These are phyloP conservation scores for Asobara japonica DNA, from an alignment of 1,140 invertebrate species.

Conservation along the genomic window DNA sequence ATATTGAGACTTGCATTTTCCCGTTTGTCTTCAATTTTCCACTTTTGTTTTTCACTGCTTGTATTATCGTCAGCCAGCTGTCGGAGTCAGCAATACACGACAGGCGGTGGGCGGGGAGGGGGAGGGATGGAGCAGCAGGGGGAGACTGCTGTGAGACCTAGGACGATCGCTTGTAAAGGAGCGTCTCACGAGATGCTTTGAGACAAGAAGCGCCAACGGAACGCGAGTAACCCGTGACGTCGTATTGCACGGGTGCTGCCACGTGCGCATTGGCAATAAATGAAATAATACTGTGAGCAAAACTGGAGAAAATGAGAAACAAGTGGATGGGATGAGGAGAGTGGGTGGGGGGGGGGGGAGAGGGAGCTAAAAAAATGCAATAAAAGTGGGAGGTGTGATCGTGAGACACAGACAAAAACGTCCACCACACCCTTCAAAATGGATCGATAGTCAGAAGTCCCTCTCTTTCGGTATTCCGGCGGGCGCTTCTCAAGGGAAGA, in stretches of 20 bases:
- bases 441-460: conserved; percentile 28
- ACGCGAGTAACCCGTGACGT: conserved; percentile 25
- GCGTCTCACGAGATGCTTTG: neutral
- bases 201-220: neutral
- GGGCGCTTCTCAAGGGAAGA: conserved; percentile 12
- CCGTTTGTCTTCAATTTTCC: neutral
- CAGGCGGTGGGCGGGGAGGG: too few relatives aligned
- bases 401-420: conserved; percentile 28
- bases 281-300: neutral
- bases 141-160: neutral
- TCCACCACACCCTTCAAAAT: conserved; percentile 57
- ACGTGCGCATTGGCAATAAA: conserved; percentile 41
- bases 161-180: conserved; percentile 14
- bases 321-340: neutral
- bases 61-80: neutral
- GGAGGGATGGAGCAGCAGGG: too few relatives aligned
- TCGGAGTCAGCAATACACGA: conserved; percentile 7
- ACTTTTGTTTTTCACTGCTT: neutral
- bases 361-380: conserved; percentile 6
- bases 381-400: conserved; percentile 5
- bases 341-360: too few relatives aligned
- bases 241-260: conserved; percentile 39
- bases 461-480: conserved; percentile 6
- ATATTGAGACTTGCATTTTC: neutral
- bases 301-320: conserved; percentile 5